phyloP scores from a whole-genome alignment of 1,140 invertebrate genomes.

The Rhynchophorus ferrugineus region DNA sequence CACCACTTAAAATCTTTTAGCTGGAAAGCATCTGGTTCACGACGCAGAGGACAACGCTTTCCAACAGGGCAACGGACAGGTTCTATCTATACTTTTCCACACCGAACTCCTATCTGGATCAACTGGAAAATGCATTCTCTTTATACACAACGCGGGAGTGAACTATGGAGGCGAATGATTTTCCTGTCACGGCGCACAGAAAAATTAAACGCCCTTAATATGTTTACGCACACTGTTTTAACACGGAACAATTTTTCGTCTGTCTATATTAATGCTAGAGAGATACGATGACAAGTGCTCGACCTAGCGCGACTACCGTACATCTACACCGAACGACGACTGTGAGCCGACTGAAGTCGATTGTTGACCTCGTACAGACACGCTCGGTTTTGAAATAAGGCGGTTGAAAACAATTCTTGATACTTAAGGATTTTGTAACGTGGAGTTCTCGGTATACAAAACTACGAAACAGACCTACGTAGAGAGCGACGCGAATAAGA shows the following conservation, averaged over 20 bases:
- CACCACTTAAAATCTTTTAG: not conserved
- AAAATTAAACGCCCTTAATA: no score
- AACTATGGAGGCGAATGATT: no score
- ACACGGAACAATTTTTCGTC: no score
- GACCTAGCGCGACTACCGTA: not conserved
- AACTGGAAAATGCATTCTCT: not conserved
- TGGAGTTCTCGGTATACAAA: constrained; percentile 17
- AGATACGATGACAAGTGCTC: no score
- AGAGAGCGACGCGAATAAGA: constrained; percentile 8
- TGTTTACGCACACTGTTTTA: no score
- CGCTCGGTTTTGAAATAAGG: constrained; percentile 12
- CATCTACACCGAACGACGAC: not conserved
- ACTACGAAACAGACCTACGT: constrained; percentile 3
- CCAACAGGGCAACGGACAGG: not conserved
- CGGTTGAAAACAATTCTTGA: constrained; percentile 13
- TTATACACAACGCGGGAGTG: no score
- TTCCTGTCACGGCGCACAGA: no score
- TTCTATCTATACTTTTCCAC: not conserved
- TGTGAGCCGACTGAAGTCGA: not conserved
- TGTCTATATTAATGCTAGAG: no score
- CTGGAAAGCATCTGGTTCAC: not conserved
- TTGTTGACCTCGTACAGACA: constrained; percentile 4
- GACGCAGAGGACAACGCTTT: not conserved
- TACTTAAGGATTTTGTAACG: constrained; percentile 14
- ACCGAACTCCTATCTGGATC: not conserved